Percentiles rank a stretch among this genome's conserved stretches.
These are phyloP conservation scores for Thalassaphorura encarpata DNA, from an alignment of 1,140 invertebrate genomes.

Conservation along the genomic window DNA sequence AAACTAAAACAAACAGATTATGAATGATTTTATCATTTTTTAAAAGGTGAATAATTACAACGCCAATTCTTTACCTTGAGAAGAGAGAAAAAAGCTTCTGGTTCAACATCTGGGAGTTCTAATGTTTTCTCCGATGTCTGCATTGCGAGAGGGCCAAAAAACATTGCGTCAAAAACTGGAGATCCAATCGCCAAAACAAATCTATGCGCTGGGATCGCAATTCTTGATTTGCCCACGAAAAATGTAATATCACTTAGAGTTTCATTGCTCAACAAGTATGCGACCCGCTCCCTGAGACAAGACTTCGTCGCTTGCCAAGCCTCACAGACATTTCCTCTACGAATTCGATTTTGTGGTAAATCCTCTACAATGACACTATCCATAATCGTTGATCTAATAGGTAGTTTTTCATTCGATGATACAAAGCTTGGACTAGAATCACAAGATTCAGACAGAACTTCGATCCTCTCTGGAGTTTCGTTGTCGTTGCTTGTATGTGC, in stretches of 20 bases:
- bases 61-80: slow-evolving; percentile 44
- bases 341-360: slow-evolving; percentile 20
- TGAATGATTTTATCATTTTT: slow-evolving; percentile 54
- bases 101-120: slow-evolving; percentile 51
- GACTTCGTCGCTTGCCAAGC: slow-evolving; percentile 19
- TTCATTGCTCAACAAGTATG: slow-evolving; percentile 18
- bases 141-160: slow-evolving; percentile 21
- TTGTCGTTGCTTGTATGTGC: no score
- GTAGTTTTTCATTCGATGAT: no score
- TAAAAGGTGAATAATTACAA: slow-evolving; percentile 69
- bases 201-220: slow-evolving; percentile 68
- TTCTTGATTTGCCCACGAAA: slow-evolving; percentile 7
- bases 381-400: no score
- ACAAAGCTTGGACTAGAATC: no score
- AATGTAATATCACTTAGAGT: slow-evolving; percentile 17
- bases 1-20: slow-evolving; percentile 16
- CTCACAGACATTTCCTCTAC: slow-evolving; percentile 8
- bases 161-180: slow-evolving; percentile 24
- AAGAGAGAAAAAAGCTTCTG: slow-evolving; percentile 22
- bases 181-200: slow-evolving; percentile 69
- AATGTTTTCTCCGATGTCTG: slow-evolving; percentile 9
- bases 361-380: no score
- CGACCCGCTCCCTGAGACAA: slow-evolving; percentile 15
- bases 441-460: no score
- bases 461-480: no score